phyloP scores from a whole-genome alignment of 2,113 vertebrate species.

The Brachyistius frenatus region DNA sequence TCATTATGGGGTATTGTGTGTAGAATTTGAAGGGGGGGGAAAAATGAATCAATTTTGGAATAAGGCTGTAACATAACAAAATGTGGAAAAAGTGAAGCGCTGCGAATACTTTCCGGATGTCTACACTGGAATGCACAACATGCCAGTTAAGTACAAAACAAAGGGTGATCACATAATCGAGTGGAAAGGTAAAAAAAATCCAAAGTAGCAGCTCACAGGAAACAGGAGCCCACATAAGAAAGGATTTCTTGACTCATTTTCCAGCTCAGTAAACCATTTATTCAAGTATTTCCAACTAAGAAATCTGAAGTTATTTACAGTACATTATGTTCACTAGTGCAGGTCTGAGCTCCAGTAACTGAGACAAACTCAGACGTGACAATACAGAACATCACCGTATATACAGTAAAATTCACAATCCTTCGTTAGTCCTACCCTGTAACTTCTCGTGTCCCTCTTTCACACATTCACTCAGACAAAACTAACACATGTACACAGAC shows the following conservation, averaged over 20 bases:
- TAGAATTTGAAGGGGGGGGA: too few species aligned
- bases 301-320: conserved; percentile 77
- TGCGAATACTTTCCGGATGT: too few species aligned
- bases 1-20: too few species aligned
- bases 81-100: too few species aligned
- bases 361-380: conserved; percentile 68
- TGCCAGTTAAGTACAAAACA: too few species aligned
- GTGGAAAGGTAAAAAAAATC: too few species aligned
- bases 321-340: conserved; percentile 82
- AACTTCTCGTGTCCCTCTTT: conserved; percentile 19
- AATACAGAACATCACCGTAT: conserved; percentile 70
- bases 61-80: too few species aligned
- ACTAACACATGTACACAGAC: conserved; percentile 54
- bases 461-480: conserved; percentile 42
- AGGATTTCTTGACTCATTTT: not conserved
- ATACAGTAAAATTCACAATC: conserved; percentile 58
- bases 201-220: too few species aligned
- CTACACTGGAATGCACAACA: too few species aligned
- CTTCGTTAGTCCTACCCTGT: conserved; percentile 45
- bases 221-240: not conserved
- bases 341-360: conserved; percentile 73
- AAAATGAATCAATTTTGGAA: too few species aligned
- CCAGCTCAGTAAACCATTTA: conserved; percentile 78
- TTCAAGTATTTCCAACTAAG: conserved; percentile 84
- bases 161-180: too few species aligned